A percentile compares a stretch with the other conserved stretches of the same genome.
Conservation (phyloP, 2,797 vertebrate species). For the Acrossocheilus wenchowensis region DNA sequence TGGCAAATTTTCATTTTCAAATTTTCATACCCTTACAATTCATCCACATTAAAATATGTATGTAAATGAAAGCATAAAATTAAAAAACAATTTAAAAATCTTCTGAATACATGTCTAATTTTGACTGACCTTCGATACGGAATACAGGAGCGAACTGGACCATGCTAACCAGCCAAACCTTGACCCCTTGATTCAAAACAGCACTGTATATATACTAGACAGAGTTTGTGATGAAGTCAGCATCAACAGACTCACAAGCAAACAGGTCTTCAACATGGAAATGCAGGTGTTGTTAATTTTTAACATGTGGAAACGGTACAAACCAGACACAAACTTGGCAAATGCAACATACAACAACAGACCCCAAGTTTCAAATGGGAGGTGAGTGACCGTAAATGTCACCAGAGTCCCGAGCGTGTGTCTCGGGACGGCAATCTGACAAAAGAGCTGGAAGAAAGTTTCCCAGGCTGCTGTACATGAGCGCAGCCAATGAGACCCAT, state of each 20-base stretch:
- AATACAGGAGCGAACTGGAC: constrained; percentile 16
- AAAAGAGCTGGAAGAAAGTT: constrained; percentile 48
- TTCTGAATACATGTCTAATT: background rate
- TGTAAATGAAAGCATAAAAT: background rate
- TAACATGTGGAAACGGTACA: constrained; percentile 56
- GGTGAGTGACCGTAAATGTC: constrained; percentile 62
- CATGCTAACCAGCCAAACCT: background rate
- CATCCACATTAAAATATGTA: background rate
- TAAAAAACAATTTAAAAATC: background rate
- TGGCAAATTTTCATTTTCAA: no score
- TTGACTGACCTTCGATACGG: background rate
- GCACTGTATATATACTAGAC: background rate
- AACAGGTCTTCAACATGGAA: constrained; percentile 34
- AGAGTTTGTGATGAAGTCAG: constrained; percentile 22
- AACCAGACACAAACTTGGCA: constrained; percentile 54
- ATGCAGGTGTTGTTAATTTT: constrained; percentile 46
- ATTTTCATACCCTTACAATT: no score
- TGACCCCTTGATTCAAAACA: constrained; percentile 16
- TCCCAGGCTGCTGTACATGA: constrained; percentile 37
- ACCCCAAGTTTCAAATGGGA: constrained; percentile 52
- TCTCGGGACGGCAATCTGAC: constrained; percentile 42
- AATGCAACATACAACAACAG: constrained; percentile 51
- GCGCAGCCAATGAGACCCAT: constrained; percentile 38
- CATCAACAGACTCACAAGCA: constrained; percentile 22
- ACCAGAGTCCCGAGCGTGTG: constrained; percentile 40